Evolutionary conservation across 2,888 invertebrate genomes (phyloP).

Genomic region (Brachyptera risi): DNA sequence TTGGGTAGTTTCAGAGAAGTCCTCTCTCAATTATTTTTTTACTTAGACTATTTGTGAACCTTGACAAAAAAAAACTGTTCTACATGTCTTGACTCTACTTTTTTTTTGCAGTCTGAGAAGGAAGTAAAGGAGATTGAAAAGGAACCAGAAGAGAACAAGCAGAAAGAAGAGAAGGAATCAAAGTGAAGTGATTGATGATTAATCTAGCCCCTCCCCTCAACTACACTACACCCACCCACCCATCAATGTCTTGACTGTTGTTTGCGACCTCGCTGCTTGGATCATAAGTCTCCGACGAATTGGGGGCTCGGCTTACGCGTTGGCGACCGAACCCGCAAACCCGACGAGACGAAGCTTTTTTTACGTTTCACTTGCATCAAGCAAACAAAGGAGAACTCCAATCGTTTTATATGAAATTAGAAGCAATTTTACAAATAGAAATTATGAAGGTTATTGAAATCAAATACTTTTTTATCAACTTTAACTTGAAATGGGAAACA

Average conservation of each 20-base stretch:
- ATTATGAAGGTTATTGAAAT: conserved; percentile 2
- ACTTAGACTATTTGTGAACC: no score
- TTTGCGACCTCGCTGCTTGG: conserved; percentile 27
- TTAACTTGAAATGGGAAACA: conserved; percentile 3
- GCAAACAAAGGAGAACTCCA: conserved; percentile 19
- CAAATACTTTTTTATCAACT: conserved; percentile 8
- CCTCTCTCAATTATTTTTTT: no score
- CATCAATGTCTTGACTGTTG: conserved; percentile 31
- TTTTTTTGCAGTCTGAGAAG: conserved; percentile 64
- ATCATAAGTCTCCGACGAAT: conserved; percentile 14
- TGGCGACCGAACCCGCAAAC: conserved; percentile 12
- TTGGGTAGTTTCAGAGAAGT: no score
- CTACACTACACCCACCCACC: conserved; percentile 14
- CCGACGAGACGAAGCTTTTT: conserved; percentile 18
- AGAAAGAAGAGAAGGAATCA: conserved; percentile 53
- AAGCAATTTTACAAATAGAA: conserved; percentile 31
- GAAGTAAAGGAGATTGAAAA: conserved; percentile 62
- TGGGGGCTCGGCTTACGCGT: conserved; percentile 11
- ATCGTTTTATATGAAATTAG: conserved; percentile 28
- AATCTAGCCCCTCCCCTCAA: conserved; percentile 11
- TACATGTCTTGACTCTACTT: no score
- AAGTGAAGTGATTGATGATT: conserved; percentile 41
- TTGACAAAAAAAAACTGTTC: no score
- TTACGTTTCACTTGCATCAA: conserved; percentile 27
- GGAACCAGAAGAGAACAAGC: conserved; percentile 63